Evolutionary conservation across 2,797 vertebrate genomes (phyloP).

Genomic region (Arrhamphus sclerolepis): DNA sequence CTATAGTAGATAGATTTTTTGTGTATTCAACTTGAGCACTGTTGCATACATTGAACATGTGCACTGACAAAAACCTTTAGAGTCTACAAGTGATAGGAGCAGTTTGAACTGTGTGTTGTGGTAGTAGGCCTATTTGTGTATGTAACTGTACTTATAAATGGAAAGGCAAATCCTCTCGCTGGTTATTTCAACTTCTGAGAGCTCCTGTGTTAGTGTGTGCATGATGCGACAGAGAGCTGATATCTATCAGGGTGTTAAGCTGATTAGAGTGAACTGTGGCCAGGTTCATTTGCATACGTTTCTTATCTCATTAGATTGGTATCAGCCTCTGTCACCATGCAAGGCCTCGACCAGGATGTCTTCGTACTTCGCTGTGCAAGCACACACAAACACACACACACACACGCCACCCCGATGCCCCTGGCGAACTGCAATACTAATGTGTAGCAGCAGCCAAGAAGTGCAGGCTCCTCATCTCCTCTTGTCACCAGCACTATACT

Average conservation of each 20-base stretch:
- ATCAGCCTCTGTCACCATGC: slow-evolving; percentile 78
- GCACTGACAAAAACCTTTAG: slow-evolving; percentile 5
- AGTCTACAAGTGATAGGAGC: slow-evolving; percentile 37
- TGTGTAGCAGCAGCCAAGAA: slow-evolving; percentile 65
- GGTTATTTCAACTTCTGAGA: slow-evolving; percentile 64
- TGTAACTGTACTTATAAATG: slow-evolving; percentile 35
- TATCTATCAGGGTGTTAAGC: slow-evolving; percentile 83
- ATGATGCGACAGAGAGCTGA: slow-evolving; percentile 80
- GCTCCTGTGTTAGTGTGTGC: slow-evolving; percentile 35
- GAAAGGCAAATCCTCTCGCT: slow-evolving; percentile 54
- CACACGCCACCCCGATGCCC: slow-evolving; percentile 51
- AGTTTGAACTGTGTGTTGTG: slow-evolving; percentile 26
- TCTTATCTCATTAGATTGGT: slow-evolving; percentile 87
- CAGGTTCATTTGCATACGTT: slow-evolving; percentile 86
- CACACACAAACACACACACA: slow-evolving; percentile 26
- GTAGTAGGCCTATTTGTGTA: slow-evolving; percentile 36
- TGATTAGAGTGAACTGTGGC: slow-evolving; percentile 85
- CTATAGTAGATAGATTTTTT: slow-evolving; percentile 6
- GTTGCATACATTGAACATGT: slow-evolving; percentile 2
- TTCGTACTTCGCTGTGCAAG: slow-evolving; percentile 60
- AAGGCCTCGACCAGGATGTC: slow-evolving; percentile 78
- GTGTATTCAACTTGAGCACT: neutral
- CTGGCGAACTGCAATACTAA: slow-evolving; percentile 69
- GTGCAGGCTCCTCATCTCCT: slow-evolving; percentile 59
- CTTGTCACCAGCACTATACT: slow-evolving; percentile 54